These are phyloP conservation scores for Sturnira hondurensis DNA, from an alignment of 2,113 vertebrate genomes.

Conservation along the genomic window DNA sequence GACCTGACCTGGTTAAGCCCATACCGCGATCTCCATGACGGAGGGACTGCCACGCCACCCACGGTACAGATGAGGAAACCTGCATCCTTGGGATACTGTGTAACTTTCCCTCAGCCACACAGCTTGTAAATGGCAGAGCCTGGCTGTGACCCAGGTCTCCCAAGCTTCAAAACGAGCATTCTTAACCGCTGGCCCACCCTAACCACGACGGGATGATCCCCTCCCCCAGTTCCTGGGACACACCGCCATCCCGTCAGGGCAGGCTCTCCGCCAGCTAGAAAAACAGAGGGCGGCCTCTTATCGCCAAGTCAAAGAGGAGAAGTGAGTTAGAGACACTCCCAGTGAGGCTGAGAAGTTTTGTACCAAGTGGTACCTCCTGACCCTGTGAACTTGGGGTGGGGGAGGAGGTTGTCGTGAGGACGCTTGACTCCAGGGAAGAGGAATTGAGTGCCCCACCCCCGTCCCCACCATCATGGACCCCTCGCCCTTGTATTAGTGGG, in stretches of 20 bases:
- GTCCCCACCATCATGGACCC: background rate
- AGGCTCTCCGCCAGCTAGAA: background rate
- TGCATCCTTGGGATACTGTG: background rate
- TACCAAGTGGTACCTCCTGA: too few species aligned
- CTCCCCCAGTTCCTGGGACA: background rate
- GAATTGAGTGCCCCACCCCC: rapidly evolving
- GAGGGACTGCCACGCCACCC: background rate
- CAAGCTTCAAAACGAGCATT: background rate
- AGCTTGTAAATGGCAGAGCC: background rate
- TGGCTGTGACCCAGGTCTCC: background rate
- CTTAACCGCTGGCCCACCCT: background rate
- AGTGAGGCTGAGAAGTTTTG: background rate
- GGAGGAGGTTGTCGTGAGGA: background rate
- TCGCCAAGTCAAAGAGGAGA: background rate
- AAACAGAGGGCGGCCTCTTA: background rate
- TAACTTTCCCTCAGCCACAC: background rate
- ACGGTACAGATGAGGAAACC: background rate
- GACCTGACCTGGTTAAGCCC: background rate
- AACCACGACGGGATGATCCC: background rate
- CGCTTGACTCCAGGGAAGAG: background rate
- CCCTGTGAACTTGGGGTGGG: background rate
- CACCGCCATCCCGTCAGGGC: background rate
- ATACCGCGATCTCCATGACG: background rate
- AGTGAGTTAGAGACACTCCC: background rate
- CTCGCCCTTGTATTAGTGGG: background rate